These are phyloP conservation scores for Setipinna tenuifilis DNA, from an alignment of 2,797 vertebrate genomes.

Conservation along the genomic window DNA sequence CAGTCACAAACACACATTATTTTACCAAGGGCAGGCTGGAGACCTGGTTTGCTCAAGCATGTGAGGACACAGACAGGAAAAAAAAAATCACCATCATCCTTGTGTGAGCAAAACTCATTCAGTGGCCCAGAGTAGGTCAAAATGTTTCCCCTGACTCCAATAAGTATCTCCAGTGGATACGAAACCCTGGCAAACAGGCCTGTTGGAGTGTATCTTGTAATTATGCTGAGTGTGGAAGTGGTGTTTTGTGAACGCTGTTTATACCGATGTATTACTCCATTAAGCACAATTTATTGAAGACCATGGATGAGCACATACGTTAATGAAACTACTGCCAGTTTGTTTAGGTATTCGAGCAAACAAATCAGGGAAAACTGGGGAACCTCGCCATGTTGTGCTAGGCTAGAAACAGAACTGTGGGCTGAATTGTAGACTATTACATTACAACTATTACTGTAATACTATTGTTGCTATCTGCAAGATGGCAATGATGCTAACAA, in stretches of 20 bases:
- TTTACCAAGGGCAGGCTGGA: slow-evolving; percentile 5
- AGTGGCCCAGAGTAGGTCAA: slow-evolving; percentile 14
- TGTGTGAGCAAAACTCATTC: neutral
- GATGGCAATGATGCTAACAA: neutral
- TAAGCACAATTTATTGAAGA: no score
- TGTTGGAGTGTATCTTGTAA: neutral
- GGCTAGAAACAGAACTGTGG: neutral
- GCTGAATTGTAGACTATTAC: neutral
- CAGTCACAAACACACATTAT: slow-evolving; percentile 16
- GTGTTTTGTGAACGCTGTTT: neutral
- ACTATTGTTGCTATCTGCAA: neutral
- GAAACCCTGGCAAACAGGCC: neutral
- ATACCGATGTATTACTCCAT: neutral
- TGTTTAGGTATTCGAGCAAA: neutral
- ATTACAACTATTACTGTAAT: no score
- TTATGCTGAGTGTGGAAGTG: neutral
- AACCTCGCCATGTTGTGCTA: neutral
- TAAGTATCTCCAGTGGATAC: neutral
- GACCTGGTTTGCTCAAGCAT: slow-evolving; percentile 12
- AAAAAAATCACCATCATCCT: no score
- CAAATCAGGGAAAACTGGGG: neutral
- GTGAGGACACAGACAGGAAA: neutral
- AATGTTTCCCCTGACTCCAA: neutral
- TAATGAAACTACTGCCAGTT: neutral
- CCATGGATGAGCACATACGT: neutral